Evolutionary conservation across 2,888 invertebrate genomes (phyloP).

Genomic region (Halocaridina rubra): DNA sequence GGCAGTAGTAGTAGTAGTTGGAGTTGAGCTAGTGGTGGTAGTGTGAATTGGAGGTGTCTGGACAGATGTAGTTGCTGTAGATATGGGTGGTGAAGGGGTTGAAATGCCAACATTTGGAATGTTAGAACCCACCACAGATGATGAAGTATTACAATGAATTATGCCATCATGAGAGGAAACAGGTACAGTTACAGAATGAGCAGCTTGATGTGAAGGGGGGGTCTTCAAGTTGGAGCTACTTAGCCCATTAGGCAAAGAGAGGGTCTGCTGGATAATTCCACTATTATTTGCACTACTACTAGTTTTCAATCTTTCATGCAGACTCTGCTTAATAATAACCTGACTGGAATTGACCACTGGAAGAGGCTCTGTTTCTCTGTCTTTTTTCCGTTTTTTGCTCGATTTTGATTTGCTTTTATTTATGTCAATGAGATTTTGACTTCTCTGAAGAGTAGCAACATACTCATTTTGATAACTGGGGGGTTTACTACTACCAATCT

Average conservation of each 20-base stretch:
- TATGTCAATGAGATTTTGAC: constrained; percentile 42
- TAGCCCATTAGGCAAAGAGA: constrained; percentile 41
- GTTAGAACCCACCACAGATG: constrained; percentile 25
- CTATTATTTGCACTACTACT: constrained; percentile 23
- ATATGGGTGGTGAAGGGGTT: neutral
- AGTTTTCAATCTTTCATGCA: constrained; percentile 43
- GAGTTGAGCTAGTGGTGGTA: neutral
- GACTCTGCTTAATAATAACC: constrained; percentile 37
- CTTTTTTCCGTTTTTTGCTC: constrained; percentile 59
- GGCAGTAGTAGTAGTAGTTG: neutral
- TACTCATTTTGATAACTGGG: constrained; percentile 50
- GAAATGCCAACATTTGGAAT: constrained; percentile 18
- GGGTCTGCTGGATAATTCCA: constrained; percentile 40
- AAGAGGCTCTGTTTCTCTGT: constrained; percentile 41
- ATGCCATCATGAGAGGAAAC: neutral
- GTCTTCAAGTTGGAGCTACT: constrained; percentile 27
- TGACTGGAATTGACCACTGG: neutral
- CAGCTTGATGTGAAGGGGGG: neutral
- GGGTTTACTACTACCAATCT: constrained; percentile 28
- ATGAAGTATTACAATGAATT: constrained; percentile 21
- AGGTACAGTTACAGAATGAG: constrained; percentile 5
- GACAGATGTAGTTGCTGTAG: too few species aligned
- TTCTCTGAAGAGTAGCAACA: constrained; percentile 45
- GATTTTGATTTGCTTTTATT: constrained; percentile 55
- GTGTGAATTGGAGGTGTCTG: constrained; percentile 2